Conservation (phyloP, 1,140 invertebrate species). For the Drosophila nebulosa region DNA sequence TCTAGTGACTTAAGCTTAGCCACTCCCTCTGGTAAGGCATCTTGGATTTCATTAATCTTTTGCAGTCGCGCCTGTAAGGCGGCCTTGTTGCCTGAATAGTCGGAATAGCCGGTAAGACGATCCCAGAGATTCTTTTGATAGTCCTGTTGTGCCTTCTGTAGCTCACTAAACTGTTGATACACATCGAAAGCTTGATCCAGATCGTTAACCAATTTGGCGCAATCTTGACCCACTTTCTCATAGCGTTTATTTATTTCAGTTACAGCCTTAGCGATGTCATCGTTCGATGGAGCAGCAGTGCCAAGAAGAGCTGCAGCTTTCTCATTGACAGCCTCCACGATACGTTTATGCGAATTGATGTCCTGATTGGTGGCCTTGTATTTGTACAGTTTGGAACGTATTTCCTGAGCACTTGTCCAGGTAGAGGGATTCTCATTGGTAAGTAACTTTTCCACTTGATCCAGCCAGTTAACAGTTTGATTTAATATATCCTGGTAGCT, state of each 20-base stretch:
- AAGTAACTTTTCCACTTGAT: slow-evolving; percentile 91
- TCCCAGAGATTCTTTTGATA: slow-evolving; percentile 95
- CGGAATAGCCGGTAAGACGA: slow-evolving; percentile 87
- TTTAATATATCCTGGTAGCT: slow-evolving; percentile 92
- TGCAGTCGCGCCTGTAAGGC: slow-evolving; percentile 87
- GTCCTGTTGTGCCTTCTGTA: slow-evolving; percentile 92
- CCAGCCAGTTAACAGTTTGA: slow-evolving; percentile 92
- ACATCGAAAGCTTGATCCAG: slow-evolving; percentile 89
- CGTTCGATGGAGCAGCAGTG: slow-evolving; percentile 82
- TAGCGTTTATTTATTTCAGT: slow-evolving; percentile 88
- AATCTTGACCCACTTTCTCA: slow-evolving; percentile 85
- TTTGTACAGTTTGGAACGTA: slow-evolving; percentile 92
- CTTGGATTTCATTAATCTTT: slow-evolving; percentile 89
- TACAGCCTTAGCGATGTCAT: slow-evolving; percentile 85
- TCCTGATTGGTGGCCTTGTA: slow-evolving; percentile 94
- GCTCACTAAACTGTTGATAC: slow-evolving; percentile 91
- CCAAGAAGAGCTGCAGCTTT: slow-evolving; percentile 85
- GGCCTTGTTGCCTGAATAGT: slow-evolving; percentile 91
- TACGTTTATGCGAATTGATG: slow-evolving; percentile 92
- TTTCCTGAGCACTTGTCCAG: slow-evolving; percentile 90
- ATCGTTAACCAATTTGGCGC: slow-evolving; percentile 85
- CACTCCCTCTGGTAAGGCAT: slow-evolving; percentile 88
- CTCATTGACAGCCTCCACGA: slow-evolving; percentile 93
- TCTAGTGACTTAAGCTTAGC: slow-evolving; percentile 87
- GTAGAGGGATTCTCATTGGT: slow-evolving; percentile 87